Conservation (phyloP, 2,113 vertebrate species). For the Carassius carassius region DNA sequence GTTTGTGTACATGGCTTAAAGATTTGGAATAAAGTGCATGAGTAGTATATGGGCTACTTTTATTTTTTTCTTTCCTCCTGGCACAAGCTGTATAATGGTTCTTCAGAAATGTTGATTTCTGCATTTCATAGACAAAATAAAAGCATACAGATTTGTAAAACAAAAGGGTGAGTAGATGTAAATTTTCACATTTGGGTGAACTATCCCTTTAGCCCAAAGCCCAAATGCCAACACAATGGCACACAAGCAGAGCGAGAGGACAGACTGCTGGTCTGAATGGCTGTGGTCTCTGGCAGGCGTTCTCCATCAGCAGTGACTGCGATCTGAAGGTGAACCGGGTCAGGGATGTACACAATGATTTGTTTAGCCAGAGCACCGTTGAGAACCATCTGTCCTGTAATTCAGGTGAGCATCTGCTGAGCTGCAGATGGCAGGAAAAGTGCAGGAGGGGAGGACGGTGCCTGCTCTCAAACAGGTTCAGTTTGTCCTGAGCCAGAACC, state of each 20-base stretch:
- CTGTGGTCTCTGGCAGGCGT: slow-evolving; percentile 47
- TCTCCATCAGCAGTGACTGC: slow-evolving; percentile 59
- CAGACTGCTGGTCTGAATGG: background rate
- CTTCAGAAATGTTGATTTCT: background rate
- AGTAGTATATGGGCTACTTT: too few relatives aligned
- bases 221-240: background rate
- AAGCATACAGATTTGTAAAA: background rate
- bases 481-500: background rate
- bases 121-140: background rate
- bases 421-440: slow-evolving; percentile 72
- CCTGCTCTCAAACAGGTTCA: slow-evolving; percentile 30
- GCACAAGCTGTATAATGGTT: too few relatives aligned
- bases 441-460: background rate
- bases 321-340: slow-evolving; percentile 75
- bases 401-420: slow-evolving; percentile 77
- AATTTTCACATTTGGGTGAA: background rate
- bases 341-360: slow-evolving; percentile 73
- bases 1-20: too few relatives aligned
- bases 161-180: background rate
- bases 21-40: too few relatives aligned
- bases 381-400: slow-evolving; percentile 73
- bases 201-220: background rate
- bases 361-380: slow-evolving; percentile 76
- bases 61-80: too few relatives aligned
- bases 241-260: background rate